Conservation (phyloP, 2,888 invertebrate species). For the Cosmia trapezina region DNA sequence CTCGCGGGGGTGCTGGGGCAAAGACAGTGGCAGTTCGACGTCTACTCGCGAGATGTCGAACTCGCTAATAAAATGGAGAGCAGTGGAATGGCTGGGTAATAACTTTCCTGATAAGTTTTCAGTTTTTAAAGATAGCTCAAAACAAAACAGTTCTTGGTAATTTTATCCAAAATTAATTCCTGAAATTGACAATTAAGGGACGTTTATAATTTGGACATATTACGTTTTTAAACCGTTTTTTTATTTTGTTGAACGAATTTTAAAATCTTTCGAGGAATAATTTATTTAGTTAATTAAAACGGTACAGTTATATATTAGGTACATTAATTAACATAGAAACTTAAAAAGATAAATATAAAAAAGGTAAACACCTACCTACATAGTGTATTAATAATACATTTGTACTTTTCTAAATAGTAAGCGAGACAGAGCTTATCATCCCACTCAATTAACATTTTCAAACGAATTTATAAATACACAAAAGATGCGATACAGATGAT, state of each 20-base stretch:
- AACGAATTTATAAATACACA: background rate
- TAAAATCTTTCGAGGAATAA: background rate
- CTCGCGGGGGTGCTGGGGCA: conserved; percentile 98
- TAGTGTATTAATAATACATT: background rate
- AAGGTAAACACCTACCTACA: too few species aligned
- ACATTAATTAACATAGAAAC: background rate
- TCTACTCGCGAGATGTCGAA: conserved; percentile 98
- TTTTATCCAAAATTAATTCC: background rate
- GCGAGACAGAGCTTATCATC: background rate
- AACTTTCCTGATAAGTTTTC: background rate
- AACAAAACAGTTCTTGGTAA: background rate
- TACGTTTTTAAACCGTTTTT: background rate
- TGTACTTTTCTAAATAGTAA: background rate
- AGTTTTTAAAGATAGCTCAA: background rate
- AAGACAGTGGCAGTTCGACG: conserved; percentile 99
- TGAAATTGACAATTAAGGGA: background rate
- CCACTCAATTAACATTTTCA: conserved; percentile 11
- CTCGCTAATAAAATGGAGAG: conserved; percentile 99
- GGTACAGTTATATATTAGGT: background rate
- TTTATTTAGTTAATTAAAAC: background rate
- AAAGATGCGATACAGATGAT: conserved; percentile 2
- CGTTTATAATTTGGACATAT: background rate
- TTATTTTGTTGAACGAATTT: background rate
- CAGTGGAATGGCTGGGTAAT: conserved; percentile 97
- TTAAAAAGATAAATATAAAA: too few species aligned